A percentile compares a stretch with the other conserved stretches of the same genome.
Conservation (phyloP, 2,888 invertebrate species). For the Caradrina kadenii region DNA sequence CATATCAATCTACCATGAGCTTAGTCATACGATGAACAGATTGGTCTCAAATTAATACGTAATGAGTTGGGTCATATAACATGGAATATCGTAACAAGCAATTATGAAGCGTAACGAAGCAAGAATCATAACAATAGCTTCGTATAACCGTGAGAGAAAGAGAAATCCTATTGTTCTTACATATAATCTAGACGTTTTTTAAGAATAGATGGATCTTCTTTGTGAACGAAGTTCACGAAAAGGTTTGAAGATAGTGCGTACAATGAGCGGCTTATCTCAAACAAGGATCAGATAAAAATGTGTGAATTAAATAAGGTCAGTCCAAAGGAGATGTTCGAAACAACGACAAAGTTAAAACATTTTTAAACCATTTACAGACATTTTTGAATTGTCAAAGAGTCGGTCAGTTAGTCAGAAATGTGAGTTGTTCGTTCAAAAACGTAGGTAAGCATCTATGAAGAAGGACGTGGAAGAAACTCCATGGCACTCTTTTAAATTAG, state of each 20-base stretch:
- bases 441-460: no score
- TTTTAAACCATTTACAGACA: no score
- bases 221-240: constrained; percentile 22
- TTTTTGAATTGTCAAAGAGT: no score
- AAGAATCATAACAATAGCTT: constrained; percentile 34
- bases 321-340: not conserved
- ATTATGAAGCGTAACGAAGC: constrained; percentile 49
- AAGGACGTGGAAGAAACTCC: no score
- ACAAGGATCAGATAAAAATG: constrained; percentile 5
- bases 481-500: no score
- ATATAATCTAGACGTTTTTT: constrained; percentile 27
- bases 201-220: constrained; percentile 6
- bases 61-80: constrained; percentile 25
- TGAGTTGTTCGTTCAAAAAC: no score
- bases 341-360: no score
- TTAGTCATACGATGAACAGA: constrained; percentile 22
- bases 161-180: constrained; percentile 31
- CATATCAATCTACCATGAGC: not conserved
- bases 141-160: constrained; percentile 24
- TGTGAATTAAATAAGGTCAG: not conserved
- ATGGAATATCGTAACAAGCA: constrained; percentile 36
- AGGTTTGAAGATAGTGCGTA: constrained; percentile 2
- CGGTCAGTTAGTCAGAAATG: no score
- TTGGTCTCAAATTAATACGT: constrained; percentile 12
- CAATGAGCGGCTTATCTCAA: not conserved